Evolutionary conservation across 53 echinoderm and acorn worm species (phyloP).

Genomic region (Echinarachnius parma): DNA sequence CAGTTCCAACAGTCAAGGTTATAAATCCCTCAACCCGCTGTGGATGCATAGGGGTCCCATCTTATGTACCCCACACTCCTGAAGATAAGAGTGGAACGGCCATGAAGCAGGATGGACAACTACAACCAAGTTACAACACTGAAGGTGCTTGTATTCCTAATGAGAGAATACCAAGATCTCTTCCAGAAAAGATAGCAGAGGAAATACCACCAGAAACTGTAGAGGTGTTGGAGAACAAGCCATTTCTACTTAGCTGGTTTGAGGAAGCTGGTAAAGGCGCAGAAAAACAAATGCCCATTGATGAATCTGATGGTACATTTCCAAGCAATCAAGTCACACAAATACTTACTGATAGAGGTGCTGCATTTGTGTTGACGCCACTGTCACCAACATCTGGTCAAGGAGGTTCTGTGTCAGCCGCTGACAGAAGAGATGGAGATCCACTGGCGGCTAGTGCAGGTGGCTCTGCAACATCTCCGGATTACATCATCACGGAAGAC

Average conservation of each 20-base stretch:
- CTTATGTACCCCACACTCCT: background rate
- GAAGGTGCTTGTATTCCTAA: too few species aligned
- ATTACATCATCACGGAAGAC: conserved; percentile 44
- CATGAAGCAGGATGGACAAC: too few species aligned
- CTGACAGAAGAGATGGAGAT: conserved; percentile 19
- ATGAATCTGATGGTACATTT: background rate
- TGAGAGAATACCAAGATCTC: too few species aligned
- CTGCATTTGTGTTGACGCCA: conserved; percentile 63
- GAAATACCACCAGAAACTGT: too few species aligned
- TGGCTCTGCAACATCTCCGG: conserved; percentile 32
- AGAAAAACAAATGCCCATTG: background rate
- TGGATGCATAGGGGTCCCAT: conserved; percentile 7
- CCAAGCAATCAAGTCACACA: conserved; percentile 22
- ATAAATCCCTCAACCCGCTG: conserved; percentile 49
- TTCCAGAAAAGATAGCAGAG: too few species aligned
- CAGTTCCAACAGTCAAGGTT: conserved; percentile 38
- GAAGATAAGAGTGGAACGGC: too few species aligned
- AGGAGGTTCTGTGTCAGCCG: conserved; percentile 37
- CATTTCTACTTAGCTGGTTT: conserved; percentile 20
- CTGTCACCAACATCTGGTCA: conserved; percentile 1
- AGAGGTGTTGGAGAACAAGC: too few species aligned
- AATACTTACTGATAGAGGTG: conserved; percentile 65
- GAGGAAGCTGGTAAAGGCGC: background rate
- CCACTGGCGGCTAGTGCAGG: conserved; percentile 25
- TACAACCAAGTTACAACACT: too few species aligned